Evolutionary conservation across 2,797 vertebrate genomes (phyloP), one percentile per base, ranked within the genome.

Genomic region (Lepilemur ruficaudatus): DNA sequence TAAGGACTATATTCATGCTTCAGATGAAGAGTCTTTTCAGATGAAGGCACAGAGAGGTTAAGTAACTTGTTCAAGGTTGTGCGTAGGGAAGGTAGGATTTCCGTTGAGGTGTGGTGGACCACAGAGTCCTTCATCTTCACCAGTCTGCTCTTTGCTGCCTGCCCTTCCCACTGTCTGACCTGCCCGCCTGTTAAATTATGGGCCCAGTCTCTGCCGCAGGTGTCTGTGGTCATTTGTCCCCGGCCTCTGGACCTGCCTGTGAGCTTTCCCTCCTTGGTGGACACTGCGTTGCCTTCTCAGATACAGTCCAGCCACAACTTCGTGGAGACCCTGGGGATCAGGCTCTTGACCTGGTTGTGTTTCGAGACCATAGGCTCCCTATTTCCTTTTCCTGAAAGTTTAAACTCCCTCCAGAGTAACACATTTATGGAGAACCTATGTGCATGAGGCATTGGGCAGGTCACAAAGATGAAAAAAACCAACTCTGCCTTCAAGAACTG

Each of bases 21-120:
- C 52, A 78, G 81, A 28, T 43, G 67, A 87, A 75, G 63, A 57
- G 4, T 23, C 69, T 96, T 80, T 88, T 79, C 12, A 41, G 75
- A 38, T 65, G 72, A 30, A 79, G 55, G 43, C 50, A 28, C 28
- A 25, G 59, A 92, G 73, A 83, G 18, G 4, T 46, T 32, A 89
- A 55, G 6, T 63, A 28, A 82, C 52, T 83, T 67, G 15, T 32
- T 46, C 6, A 75, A 25, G 43, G n/a, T 18, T 28, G 5, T 50
- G 14, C 55, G 43, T 22, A 41, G 63, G 28, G 38, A 63, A 63
- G 80, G 50, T 35, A 41, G 72, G 38, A 32, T 32, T 89, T 75
- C 72, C 48, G 32, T 13, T 1, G 41, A 76, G 73, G 30, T 28
- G 41, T 15, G 23, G 7, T 22, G 43, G 25, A 8, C 18, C 11